Evolutionary conservation across 2,888 invertebrate genomes (phyloP).

Genomic region (Drosophila flavopinicola): DNA sequence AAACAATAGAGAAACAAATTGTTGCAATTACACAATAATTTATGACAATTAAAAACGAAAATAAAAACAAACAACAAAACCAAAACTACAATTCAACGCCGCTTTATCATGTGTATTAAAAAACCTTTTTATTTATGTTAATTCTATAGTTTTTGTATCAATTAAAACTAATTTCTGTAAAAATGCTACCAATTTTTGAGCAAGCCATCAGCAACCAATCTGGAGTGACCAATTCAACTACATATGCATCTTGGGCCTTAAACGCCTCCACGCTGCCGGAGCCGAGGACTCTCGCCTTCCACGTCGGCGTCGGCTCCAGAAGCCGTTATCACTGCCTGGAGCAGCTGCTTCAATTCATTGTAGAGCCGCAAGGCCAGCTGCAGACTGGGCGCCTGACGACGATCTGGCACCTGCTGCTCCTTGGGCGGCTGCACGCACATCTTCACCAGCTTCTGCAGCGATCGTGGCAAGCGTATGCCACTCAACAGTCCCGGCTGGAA

Average conservation of each 20-base stretch:
- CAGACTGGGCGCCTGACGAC: conserved; percentile 77
- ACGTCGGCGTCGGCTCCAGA: conserved; percentile 46
- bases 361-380: conserved; percentile 80
- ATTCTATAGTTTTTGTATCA: conserved; percentile 28
- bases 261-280: conserved; percentile 22
- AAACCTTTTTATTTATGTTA: conserved; percentile 44
- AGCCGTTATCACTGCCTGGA: conserved; percentile 70
- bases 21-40: conserved; percentile 67
- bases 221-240: conserved; percentile 24
- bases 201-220: conserved; percentile 19
- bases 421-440: conserved; percentile 80
- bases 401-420: conserved; percentile 70
- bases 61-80: conserved; percentile 39
- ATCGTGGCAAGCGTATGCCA: conserved; percentile 75
- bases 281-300: conserved; percentile 34
- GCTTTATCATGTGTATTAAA: conserved; percentile 45
- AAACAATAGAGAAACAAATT: conserved; percentile 53
- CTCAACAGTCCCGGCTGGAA: conserved; percentile 81
- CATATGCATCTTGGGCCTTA: conserved; percentile 15
- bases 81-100: conserved; percentile 16
- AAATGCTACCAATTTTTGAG: conserved; percentile 61
- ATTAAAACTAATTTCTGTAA: conserved; percentile 63
- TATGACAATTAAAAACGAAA: conserved; percentile 52
- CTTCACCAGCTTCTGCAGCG: conserved; percentile 74
- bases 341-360: conserved; percentile 82